phyloP scores from a whole-genome alignment of 1,140 invertebrate genomes.

The Penaeus chinensis region DNA sequence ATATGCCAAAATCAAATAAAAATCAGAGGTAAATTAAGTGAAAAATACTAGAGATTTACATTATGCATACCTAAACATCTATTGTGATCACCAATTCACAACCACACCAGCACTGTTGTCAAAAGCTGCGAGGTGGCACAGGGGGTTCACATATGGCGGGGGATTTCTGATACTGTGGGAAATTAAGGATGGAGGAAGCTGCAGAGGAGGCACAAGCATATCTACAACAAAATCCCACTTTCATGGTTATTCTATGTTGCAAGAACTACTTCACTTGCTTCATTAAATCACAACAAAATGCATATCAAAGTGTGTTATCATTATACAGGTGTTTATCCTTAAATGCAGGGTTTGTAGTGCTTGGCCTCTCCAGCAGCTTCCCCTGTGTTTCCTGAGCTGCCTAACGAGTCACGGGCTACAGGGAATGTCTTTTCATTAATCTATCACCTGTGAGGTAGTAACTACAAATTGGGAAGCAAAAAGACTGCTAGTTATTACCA shows the following conservation, averaged over 20 bases:
- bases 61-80: slow-evolving; percentile 21
- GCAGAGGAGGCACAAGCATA: slow-evolving; percentile 28
- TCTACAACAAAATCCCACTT: neutral
- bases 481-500: slow-evolving; percentile 60
- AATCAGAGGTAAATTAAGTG: slow-evolving; percentile 8
- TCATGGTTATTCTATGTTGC: slow-evolving; percentile 13
- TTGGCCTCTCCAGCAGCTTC: slow-evolving; percentile 33
- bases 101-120: slow-evolving; percentile 52
- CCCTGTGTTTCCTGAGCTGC: slow-evolving; percentile 61
- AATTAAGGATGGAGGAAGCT: slow-evolving; percentile 23
- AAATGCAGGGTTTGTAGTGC: neutral
- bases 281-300: neutral
- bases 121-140: slow-evolving; percentile 55
- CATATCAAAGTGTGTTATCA: neutral
- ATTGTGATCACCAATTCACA: slow-evolving; percentile 32
- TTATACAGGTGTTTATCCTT: neutral
- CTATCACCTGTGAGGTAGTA: slow-evolving; percentile 63
- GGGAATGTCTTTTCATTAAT: slow-evolving; percentile 62
- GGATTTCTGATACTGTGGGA: slow-evolving; percentile 40
- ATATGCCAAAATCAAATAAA: slow-evolving; percentile 12
- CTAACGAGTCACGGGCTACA: slow-evolving; percentile 54
- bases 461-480: slow-evolving; percentile 56
- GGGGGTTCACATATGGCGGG: slow-evolving; percentile 54
- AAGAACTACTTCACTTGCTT: neutral
- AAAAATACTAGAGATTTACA: neutral